These are phyloP conservation scores for Atherinosoma microstoma DNA, from an alignment of 2,797 vertebrate genomes.

Conservation along the genomic window DNA sequence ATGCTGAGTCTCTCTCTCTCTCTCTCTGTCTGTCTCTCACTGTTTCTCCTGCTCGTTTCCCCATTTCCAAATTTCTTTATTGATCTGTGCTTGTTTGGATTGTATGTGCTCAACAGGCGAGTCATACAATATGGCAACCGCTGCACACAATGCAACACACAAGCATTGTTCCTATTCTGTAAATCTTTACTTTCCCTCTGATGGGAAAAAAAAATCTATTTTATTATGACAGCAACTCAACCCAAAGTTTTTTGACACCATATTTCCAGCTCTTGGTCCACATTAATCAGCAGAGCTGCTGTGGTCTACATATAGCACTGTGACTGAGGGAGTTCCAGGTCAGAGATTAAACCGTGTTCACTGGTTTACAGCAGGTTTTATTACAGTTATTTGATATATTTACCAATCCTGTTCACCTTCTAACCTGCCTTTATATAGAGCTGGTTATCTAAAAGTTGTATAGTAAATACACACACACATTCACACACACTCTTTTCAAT, in stretches of 20 bases:
- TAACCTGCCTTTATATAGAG: conserved; percentile 56
- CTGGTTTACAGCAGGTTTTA: conserved; percentile 69
- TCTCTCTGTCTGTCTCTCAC: background rate
- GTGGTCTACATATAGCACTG: conserved; percentile 46
- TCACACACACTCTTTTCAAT: conserved; percentile 52
- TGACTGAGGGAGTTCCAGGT: conserved; percentile 51
- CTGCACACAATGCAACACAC: background rate
- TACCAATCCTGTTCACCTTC: conserved; percentile 64
- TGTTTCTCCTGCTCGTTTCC: background rate
- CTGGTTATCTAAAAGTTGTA: conserved; percentile 65
- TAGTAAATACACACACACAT: conserved; percentile 23
- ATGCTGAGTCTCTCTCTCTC: background rate
- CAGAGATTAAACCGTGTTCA: conserved; percentile 63
- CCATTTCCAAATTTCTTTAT: background rate
- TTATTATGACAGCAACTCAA: background rate
- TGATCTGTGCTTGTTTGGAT: background rate
- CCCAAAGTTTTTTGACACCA: conserved; percentile 12
- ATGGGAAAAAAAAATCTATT: background rate
- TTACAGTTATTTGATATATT: conserved; percentile 71
- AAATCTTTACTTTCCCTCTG: background rate
- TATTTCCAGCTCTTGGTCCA: conserved; percentile 12
- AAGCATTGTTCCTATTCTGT: background rate
- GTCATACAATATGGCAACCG: background rate
- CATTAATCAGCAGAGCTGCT: conserved; percentile 35
- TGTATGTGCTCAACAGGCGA: background rate